A percentile compares a stretch with the other conserved stretches of the same genome.
Evolutionary conservation across 2,113 vertebrate genomes (phyloP).

Genomic region (Athene noctua): DNA sequence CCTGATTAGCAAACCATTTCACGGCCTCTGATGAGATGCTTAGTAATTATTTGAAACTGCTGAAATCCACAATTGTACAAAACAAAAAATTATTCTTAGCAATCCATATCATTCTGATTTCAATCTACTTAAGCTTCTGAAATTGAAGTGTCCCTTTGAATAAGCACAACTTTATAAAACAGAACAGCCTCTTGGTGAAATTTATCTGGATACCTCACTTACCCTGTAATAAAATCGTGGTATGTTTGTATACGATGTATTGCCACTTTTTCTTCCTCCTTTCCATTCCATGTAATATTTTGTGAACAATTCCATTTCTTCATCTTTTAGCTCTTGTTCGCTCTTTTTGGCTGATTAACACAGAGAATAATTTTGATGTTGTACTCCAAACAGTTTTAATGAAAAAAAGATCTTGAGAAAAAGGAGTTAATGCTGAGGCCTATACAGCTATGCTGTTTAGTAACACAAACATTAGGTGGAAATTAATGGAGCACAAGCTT

Average conservation of each 20-base stretch:
- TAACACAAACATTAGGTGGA: accelerated
- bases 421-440: not conserved
- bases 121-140: not conserved
- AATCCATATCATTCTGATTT: not conserved
- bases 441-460: not conserved
- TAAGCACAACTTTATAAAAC: not conserved
- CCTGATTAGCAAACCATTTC: not conserved
- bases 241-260: slow-evolving; percentile 82
- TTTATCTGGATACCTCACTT: slow-evolving; percentile 31
- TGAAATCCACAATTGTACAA: not conserved
- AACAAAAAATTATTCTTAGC: not conserved
- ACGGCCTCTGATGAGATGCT: not conserved
- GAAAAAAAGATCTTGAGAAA: accelerated
- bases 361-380: not conserved
- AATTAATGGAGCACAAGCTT: accelerated
- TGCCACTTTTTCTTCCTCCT: slow-evolving; percentile 77
- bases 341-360: slow-evolving; percentile 78
- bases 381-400: not conserved
- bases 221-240: slow-evolving; percentile 97
- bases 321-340: slow-evolving; percentile 88
- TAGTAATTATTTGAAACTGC: not conserved
- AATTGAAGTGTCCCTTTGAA: not conserved
- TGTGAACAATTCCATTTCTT: slow-evolving; percentile 90
- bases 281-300: slow-evolving; percentile 94
- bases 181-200: not conserved